Conservation (phyloP, 2,797 vertebrate genomes). For the Nyctibius grandis region DNA sequence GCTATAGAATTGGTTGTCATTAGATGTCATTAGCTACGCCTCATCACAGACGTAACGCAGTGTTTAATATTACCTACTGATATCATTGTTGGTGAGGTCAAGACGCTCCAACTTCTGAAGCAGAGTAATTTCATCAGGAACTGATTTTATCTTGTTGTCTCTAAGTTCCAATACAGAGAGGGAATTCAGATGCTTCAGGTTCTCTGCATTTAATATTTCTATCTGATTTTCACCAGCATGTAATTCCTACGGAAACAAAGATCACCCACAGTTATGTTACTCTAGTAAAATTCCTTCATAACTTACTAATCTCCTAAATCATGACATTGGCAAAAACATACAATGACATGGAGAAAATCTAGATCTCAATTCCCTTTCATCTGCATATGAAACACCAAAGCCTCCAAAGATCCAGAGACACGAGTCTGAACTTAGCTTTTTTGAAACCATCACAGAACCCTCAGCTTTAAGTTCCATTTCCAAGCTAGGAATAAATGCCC, state of each 20-base stretch:
- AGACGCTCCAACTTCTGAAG: slow-evolving; percentile 83
- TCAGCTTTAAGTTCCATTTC: neutral
- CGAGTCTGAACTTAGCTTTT: neutral
- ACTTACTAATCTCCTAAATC: neutral
- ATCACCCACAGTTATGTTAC: neutral
- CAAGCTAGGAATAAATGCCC: neutral
- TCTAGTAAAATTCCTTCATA: neutral
- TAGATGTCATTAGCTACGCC: neutral
- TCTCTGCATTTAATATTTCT: slow-evolving; percentile 74
- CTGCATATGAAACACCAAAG: neutral
- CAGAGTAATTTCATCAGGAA: slow-evolving; percentile 81
- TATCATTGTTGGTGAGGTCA: slow-evolving; percentile 86
- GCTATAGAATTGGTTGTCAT: neutral
- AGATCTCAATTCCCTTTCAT: neutral
- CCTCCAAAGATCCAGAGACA: neutral
- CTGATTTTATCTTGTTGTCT: slow-evolving; percentile 84
- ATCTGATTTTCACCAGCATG: slow-evolving; percentile 88
- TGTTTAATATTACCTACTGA: slow-evolving; percentile 77
- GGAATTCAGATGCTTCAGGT: slow-evolving; percentile 75
- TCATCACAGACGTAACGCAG: neutral
- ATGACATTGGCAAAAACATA: neutral
- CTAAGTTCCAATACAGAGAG: slow-evolving; percentile 83
- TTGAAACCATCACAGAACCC: neutral
- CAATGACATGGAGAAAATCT: fast-evolving
- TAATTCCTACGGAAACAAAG: slow-evolving; percentile 75